phyloP scores from a whole-genome alignment of 2,888 invertebrate genomes.

The Didymodactylos carnosus region DNA sequence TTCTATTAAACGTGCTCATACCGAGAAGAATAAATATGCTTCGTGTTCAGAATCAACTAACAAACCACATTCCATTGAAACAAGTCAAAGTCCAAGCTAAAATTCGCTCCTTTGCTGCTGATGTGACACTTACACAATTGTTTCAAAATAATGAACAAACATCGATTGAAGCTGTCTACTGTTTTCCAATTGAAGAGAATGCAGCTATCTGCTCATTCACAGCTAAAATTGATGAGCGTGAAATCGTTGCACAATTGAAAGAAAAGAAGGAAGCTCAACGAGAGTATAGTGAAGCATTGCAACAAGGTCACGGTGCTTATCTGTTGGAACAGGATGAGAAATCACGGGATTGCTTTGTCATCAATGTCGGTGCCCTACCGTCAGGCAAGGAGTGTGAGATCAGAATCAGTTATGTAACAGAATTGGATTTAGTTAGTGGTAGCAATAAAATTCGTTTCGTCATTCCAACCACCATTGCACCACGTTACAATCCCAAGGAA shows the following conservation, averaged over 20 bases:
- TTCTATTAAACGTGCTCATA: no score
- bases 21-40: no score
- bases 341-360: not conserved
- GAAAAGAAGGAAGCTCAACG: not conserved
- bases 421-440: not conserved
- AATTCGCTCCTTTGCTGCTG: not conserved
- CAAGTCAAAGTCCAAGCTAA: not conserved
- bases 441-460: not conserved
- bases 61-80: not conserved
- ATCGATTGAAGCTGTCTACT: not conserved
- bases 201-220: not conserved
- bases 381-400: not conserved
- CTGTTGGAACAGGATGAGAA: not conserved
- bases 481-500: not conserved
- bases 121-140: not conserved
- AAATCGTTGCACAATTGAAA: not conserved
- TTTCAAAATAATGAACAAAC: not conserved
- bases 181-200: not conserved
- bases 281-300: not conserved
- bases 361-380: not conserved
- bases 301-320: not conserved
- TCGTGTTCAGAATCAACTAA: not conserved
- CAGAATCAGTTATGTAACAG: not conserved
- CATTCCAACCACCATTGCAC: not conserved
- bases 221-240: not conserved